Percentiles rank a stretch among this genome's conserved stretches.
phyloP scores from a whole-genome alignment of 2,797 vertebrate genomes.

The Allobates femoralis region DNA sequence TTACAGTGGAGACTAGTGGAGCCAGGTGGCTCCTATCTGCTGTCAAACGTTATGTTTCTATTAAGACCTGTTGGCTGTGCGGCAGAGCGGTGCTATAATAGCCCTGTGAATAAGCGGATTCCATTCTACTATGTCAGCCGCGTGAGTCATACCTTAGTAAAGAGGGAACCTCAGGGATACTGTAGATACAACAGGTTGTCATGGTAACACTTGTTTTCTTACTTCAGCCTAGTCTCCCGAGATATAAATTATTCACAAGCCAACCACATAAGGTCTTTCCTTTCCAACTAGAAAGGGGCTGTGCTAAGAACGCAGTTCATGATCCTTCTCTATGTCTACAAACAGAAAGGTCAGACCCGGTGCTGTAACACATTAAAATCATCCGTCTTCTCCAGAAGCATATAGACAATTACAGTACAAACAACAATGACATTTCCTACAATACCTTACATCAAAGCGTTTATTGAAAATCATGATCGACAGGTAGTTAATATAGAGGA shows the following conservation, averaged over 20 bases:
- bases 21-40: conserved; percentile 9
- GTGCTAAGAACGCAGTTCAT: neutral
- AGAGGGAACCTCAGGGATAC: conserved; percentile 64
- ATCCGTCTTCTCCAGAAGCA: neutral
- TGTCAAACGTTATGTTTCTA: conserved; percentile 47
- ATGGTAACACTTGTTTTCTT: conserved; percentile 64
- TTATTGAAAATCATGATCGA: neutral
- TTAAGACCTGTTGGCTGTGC: conserved; percentile 25
- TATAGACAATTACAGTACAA: no score
- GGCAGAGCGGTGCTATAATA: conserved; percentile 40
- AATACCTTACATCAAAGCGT: neutral
- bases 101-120: conserved; percentile 57
- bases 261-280: neutral
- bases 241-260: conserved; percentile 48
- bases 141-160: conserved; percentile 62
- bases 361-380: neutral
- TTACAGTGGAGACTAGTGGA: neutral
- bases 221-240: conserved; percentile 40
- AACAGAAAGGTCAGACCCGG: neutral
- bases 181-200: conserved; percentile 49
- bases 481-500: neutral
- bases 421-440: neutral
- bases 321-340: neutral
- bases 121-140: conserved; percentile 58
- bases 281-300: conserved; percentile 51